These are phyloP conservation scores for Chrysolina haemoptera DNA, from an alignment of 2,888 invertebrate species.

Conservation along the genomic window DNA sequence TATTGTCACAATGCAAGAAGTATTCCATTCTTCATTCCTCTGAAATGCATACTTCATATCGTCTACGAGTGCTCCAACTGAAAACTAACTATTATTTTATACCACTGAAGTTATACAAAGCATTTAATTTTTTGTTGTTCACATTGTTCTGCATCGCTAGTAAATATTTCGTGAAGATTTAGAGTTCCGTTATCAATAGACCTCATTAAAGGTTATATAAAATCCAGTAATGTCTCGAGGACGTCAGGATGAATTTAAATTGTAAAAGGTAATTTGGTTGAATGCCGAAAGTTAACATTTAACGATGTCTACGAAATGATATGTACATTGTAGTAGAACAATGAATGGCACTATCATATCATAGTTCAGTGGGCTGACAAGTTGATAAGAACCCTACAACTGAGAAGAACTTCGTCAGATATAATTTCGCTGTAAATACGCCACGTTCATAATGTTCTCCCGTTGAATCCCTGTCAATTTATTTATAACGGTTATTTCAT, in stretches of 20 bases:
- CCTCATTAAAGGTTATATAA: neutral
- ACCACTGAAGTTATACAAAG: neutral
- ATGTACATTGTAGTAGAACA: neutral
- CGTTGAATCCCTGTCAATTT: too few species aligned
- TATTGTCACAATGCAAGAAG: neutral
- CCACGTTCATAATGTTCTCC: too few species aligned
- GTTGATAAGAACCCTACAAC: neutral
- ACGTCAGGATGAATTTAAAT: neutral
- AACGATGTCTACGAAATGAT: neutral
- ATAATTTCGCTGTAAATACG: too few species aligned
- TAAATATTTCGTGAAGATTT: neutral
- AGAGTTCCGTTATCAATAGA: neutral
- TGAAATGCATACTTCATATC: neutral
- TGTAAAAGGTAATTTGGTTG: neutral
- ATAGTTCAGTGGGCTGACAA: neutral
- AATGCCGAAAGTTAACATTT: neutral
- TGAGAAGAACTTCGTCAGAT: too few species aligned
- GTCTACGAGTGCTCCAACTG: neutral
- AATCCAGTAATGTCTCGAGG: neutral
- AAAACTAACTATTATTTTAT: constrained; percentile 23
- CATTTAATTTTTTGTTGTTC: neutral
- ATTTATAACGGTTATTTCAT: too few species aligned
- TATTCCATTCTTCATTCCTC: neutral
- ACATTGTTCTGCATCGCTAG: neutral
- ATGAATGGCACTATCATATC: neutral